These are phyloP conservation scores for Sinopyrophorus schimmeli DNA, from an alignment of 2,888 invertebrate species.

Conservation along the genomic window DNA sequence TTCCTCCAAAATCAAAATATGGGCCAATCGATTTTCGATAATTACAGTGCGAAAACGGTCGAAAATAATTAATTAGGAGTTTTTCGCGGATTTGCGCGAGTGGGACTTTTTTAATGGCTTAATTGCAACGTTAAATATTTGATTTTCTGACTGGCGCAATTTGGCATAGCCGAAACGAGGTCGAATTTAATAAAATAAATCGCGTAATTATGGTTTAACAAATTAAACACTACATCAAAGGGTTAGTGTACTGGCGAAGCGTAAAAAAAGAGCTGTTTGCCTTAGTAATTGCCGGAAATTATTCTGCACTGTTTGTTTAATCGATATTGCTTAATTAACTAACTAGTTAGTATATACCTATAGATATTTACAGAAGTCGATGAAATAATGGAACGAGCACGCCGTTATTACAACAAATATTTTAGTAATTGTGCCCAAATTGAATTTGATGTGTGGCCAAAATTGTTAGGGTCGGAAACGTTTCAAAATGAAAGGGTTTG, in stretches of 20 bases:
- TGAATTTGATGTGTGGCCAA: too few species aligned
- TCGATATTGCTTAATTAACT: conserved; percentile 47
- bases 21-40: too few species aligned
- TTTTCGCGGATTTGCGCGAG: too few species aligned
- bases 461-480: too few species aligned
- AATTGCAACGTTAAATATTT: too few species aligned
- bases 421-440: background rate
- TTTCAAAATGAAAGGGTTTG: too few species aligned
- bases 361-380: conserved; percentile 20
- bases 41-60: too few species aligned
- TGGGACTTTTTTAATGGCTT: too few species aligned
- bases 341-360: conserved; percentile 27
- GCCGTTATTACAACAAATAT: conserved; percentile 13
- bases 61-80: too few species aligned
- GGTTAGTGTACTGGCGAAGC: conserved; percentile 16
- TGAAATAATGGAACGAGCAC: conserved; percentile 18
- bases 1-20: too few species aligned
- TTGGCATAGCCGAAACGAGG: conserved; percentile 4
- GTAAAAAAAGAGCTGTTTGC: conserved; percentile 44
- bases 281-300: conserved; percentile 53
- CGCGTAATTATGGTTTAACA: conserved; percentile 22
- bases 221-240: conserved; percentile 20
- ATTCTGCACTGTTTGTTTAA: conserved; percentile 48
- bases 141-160: conserved; percentile 4
- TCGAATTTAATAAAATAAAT: conserved; percentile 10